These are phyloP conservation scores for Indri indri DNA, from an alignment of 2,113 vertebrate genomes.

Conservation along the genomic window DNA sequence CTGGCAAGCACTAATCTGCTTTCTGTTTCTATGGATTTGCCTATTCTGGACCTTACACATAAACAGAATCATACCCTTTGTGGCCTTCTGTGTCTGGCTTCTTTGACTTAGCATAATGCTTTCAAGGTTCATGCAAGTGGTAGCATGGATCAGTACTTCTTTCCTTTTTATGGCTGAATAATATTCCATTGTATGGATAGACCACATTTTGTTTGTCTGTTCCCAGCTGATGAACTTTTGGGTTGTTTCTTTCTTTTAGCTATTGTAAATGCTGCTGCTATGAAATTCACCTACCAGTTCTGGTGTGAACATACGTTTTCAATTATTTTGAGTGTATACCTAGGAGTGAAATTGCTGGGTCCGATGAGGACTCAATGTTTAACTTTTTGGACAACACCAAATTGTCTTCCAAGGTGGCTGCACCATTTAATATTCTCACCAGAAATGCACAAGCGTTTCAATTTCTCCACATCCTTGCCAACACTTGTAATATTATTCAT, in stretches of 20 bases:
- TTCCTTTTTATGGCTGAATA: not conserved
- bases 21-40: not conserved
- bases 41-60: not conserved
- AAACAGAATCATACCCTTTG: not conserved
- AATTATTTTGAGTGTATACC: not conserved
- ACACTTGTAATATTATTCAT: not conserved
- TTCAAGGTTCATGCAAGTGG: not conserved
- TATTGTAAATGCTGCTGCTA: not conserved
- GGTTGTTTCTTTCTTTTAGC: not conserved
- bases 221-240: not conserved
- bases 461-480: not conserved
- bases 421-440: not conserved
- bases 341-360: not conserved
- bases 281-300: not conserved
- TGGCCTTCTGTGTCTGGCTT: not conserved
- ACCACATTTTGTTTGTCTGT: not conserved
- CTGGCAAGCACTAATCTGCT: not conserved
- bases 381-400: not conserved
- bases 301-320: slow-evolving; percentile 28
- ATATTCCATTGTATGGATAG: not conserved
- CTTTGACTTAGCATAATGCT: not conserved
- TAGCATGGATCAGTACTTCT: not conserved
- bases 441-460: not conserved
- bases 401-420: not conserved
- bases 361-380: not conserved